Evolutionary conservation across 2,888 invertebrate species (phyloP).

Genomic region (Quadroppia sp.): DNA sequence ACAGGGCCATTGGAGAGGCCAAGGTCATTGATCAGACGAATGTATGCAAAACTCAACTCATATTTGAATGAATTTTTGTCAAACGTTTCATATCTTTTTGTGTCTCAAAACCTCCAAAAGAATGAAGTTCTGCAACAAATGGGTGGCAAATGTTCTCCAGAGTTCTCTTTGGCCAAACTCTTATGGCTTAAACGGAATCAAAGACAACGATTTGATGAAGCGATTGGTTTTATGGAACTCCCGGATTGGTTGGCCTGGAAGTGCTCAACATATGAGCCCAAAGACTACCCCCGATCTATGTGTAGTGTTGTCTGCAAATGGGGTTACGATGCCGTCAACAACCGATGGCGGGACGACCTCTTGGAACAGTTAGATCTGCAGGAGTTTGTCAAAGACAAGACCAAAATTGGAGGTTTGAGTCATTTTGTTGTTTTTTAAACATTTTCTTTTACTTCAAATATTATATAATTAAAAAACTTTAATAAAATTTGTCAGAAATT

Average conservation of each 20-base stretch:
- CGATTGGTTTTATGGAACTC: constrained; percentile 77
- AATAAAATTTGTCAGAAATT: constrained; percentile 44
- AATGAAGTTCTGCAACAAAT: constrained; percentile 76
- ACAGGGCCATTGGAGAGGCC: constrained; percentile 61
- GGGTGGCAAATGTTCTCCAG: constrained; percentile 87
- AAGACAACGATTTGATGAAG: constrained; percentile 61
- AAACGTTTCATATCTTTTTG: no score
- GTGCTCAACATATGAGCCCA: constrained; percentile 44
- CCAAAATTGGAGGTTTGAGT: constrained; percentile 46
- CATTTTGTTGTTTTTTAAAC: not conserved
- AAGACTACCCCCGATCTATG: constrained; percentile 63
- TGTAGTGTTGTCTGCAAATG: constrained; percentile 93
- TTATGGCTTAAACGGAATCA: constrained; percentile 71
- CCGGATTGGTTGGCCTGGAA: constrained; percentile 92
- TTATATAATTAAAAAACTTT: no score
- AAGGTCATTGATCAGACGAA: no score
- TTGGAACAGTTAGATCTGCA: constrained; percentile 68
- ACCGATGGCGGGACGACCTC: constrained; percentile 69
- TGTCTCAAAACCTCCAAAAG: no score
- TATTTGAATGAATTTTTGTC: no score
- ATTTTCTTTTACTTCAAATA: no score
- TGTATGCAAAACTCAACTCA: no score
- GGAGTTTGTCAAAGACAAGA: constrained; percentile 63
- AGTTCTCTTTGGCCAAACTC: constrained; percentile 93
- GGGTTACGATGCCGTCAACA: constrained; percentile 65